Evolutionary conservation across 2,888 invertebrate genomes (phyloP), one percentile per base, ranked within the genome.

Genomic region (Thumatha senex): DNA sequence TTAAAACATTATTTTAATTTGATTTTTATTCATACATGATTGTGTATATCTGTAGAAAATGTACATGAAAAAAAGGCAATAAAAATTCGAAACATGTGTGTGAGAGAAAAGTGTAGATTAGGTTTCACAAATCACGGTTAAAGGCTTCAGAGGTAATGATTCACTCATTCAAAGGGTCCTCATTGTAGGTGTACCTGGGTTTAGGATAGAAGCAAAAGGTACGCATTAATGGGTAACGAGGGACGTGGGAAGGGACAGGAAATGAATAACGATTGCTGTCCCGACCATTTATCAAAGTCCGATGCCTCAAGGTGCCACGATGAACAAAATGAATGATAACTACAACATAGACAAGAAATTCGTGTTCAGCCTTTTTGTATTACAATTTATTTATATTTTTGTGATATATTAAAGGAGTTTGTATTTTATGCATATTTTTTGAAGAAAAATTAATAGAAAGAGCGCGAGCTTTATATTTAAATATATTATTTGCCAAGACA

Each of bases 281-380:
- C 81, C 79, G 78, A 76, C 72, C 84, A 85, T 90, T 88, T 82
- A 86, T 90, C 89, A 89, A 85, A 82, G 88, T 86, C 89, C 73
- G 69, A 70, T 74, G 72, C 72, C 70, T 66, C 70, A 73, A 78
- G 79, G 77, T 70, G 72, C 71, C 68, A 71, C 68, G 57, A 63
- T 69, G 72, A 72, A 78, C 78, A 74, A 74, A 80, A 81, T 79
- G 74, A 80, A 80, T 78, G 74, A 71, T 62, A 64, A 66, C 67
- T 63, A 70, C 70, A 73, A 70, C 70, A 75, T 65, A 68, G 43
- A 63, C 62, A 61, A 62, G 52, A 46, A 52, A 39, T 34, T 44
- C 48, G 29, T 34, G 33, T 45, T 9, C 43, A 12, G 10, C 15
- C 31, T 33, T 38, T 12, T 46, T 31, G 12, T 29, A 12, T 15